Percentiles rank a stretch among this genome's conserved stretches.
Evolutionary conservation across 1,140 invertebrate genomes (phyloP).

Genomic region (Epicauta chinensis): DNA sequence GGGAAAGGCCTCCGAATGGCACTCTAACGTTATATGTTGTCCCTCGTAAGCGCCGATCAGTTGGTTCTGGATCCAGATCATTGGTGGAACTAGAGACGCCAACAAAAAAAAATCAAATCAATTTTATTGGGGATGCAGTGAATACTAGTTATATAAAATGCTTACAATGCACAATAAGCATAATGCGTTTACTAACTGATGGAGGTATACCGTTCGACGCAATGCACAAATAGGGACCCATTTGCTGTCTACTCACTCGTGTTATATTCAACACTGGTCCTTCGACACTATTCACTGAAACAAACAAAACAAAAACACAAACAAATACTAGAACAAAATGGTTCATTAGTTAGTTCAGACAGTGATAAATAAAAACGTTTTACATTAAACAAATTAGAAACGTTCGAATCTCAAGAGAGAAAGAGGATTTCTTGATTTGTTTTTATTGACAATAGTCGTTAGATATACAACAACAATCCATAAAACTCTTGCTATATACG

Average conservation of each 20-base stretch:
- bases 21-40: constrained; percentile 69
- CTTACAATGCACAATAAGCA: constrained; percentile 82
- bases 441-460: neutral
- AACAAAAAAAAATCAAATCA: neutral
- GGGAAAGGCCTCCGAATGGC: constrained; percentile 78
- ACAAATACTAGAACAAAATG: too few relatives aligned
- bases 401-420: neutral
- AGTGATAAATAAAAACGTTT: too few relatives aligned
- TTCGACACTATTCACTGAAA: constrained; percentile 62
- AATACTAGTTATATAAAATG: constrained; percentile 39
- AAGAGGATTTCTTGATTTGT: neutral
- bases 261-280: constrained; percentile 72
- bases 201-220: constrained; percentile 83
- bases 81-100: constrained; percentile 62
- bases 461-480: neutral
- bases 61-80: constrained; percentile 76
- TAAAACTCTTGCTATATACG: neutral
- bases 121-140: too few relatives aligned
- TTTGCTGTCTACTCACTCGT: constrained; percentile 75
- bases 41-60: constrained; percentile 69
- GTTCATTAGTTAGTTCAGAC: too few relatives aligned
- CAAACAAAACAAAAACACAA: constrained; percentile 15
- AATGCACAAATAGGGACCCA: constrained; percentile 85
- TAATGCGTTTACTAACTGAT: constrained; percentile 80
- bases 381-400: neutral